Percentiles rank a stretch among this genome's conserved stretches.
phyloP scores from a whole-genome alignment of 2,797 vertebrate species.

The Rhinella marina region DNA sequence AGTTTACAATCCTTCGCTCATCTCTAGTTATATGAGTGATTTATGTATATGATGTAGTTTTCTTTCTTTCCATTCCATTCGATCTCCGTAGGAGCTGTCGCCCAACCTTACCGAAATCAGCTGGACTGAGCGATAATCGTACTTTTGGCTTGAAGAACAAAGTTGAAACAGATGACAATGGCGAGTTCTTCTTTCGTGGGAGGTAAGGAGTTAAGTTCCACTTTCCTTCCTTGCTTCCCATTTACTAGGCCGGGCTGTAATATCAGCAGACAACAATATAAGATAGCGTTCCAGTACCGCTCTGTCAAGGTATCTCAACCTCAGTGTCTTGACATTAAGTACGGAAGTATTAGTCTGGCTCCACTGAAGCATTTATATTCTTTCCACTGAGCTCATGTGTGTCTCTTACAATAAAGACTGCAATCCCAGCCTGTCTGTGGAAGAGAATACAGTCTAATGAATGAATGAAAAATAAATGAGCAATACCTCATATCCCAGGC shows the following conservation, averaged over 20 bases:
- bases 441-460: constrained; percentile 48
- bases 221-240: constrained; percentile 13
- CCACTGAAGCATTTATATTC: constrained; percentile 65
- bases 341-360: constrained; percentile 63
- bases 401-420: constrained; percentile 60
- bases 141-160: neutral
- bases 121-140: neutral
- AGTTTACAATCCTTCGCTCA: too few species aligned
- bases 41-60: neutral
- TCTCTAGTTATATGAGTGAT: too few species aligned
- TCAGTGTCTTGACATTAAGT: constrained; percentile 64
- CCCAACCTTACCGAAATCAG: neutral
- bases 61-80: neutral
- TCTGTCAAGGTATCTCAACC: constrained; percentile 61
- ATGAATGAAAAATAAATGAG: constrained; percentile 57
- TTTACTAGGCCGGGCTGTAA: constrained; percentile 36
- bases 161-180: neutral
- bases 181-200: neutral
- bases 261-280: constrained; percentile 45
- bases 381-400: constrained; percentile 53
- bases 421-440: constrained; percentile 49
- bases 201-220: constrained; percentile 34
- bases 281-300: constrained; percentile 49
- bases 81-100: neutral
- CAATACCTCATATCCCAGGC: constrained; percentile 20